Conservation (phyloP, 2,113 vertebrate species). For the Argyrosomus japonicus region DNA sequence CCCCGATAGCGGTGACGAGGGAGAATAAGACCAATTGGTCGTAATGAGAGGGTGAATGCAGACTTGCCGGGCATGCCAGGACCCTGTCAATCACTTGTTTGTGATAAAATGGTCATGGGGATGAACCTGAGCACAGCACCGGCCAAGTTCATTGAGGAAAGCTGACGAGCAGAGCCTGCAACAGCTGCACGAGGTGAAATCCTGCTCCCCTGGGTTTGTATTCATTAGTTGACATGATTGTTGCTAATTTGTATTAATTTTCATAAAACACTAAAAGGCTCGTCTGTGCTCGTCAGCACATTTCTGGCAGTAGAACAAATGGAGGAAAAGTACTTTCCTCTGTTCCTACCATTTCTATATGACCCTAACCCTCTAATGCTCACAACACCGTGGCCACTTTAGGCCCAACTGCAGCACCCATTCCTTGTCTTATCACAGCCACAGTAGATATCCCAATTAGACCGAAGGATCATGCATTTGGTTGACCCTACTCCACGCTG, state of each 20-base stretch:
- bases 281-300: constrained; percentile 17
- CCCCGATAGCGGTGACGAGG: constrained; percentile 79
- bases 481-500: constrained; percentile 75
- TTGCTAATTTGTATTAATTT: constrained; percentile 52
- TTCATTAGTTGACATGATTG: constrained; percentile 50
- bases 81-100: constrained; percentile 87
- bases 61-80: constrained; percentile 79
- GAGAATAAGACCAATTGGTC: constrained; percentile 88
- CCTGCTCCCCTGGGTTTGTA: constrained; percentile 36
- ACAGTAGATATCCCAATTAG: constrained; percentile 67
- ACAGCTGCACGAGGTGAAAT: constrained; percentile 49
- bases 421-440: constrained; percentile 69
- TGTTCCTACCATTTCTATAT: neutral
- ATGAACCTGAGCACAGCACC: constrained; percentile 61
- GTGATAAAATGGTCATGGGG: constrained; percentile 74
- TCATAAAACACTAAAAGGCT: constrained; percentile 32
- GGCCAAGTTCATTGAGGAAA: constrained; percentile 81
- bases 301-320: constrained; percentile 16
- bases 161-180: constrained; percentile 22
- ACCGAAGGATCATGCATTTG: constrained; percentile 66
- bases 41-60: constrained; percentile 84
- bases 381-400: neutral
- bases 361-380: neutral
- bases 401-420: constrained; percentile 60
- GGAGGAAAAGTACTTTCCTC: neutral